Evolutionary conservation across 2,888 invertebrate genomes (phyloP).

Genomic region (Plutella xylostella): DNA sequence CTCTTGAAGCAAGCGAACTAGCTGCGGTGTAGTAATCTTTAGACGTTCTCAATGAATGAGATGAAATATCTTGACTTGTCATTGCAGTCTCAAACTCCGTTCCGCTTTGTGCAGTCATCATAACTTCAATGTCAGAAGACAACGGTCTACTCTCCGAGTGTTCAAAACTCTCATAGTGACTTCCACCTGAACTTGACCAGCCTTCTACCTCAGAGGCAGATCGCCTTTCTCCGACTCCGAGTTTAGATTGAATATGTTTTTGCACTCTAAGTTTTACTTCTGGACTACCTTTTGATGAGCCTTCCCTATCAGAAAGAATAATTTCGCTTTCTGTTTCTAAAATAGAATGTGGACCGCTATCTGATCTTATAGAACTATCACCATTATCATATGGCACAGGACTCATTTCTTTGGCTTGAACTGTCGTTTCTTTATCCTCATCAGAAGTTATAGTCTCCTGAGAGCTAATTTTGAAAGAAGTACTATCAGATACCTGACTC

Average conservation of each 20-base stretch:
- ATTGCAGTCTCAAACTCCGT: slow-evolving; percentile 90
- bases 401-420: slow-evolving; percentile 51
- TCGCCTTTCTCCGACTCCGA: slow-evolving; percentile 72
- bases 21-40: slow-evolving; percentile 89
- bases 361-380: slow-evolving; percentile 54
- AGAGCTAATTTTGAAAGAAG: slow-evolving; percentile 48
- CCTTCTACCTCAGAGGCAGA: slow-evolving; percentile 84
- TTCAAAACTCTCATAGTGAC: slow-evolving; percentile 90
- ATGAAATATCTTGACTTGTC: slow-evolving; percentile 83
- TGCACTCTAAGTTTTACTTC: slow-evolving; percentile 55
- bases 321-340: slow-evolving; percentile 63
- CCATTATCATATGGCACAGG: slow-evolving; percentile 45
- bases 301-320: slow-evolving; percentile 50
- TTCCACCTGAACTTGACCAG: slow-evolving; percentile 89
- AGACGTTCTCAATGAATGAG: slow-evolving; percentile 80
- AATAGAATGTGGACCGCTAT: slow-evolving; percentile 64
- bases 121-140: slow-evolving; percentile 89
- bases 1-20: slow-evolving; percentile 88
- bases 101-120: slow-evolving; percentile 78
- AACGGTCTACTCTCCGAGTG: slow-evolving; percentile 84
- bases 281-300: slow-evolving; percentile 56
- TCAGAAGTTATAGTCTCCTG: slow-evolving; percentile 64
- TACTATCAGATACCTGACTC: slow-evolving; percentile 54
- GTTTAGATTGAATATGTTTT: slow-evolving; percentile 58
- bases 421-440: slow-evolving; percentile 57